Evolutionary conservation across 2,797 vertebrate species (phyloP), one percentile per base, ranked within the genome.

Genomic region (Siniperca scherzeri): DNA sequence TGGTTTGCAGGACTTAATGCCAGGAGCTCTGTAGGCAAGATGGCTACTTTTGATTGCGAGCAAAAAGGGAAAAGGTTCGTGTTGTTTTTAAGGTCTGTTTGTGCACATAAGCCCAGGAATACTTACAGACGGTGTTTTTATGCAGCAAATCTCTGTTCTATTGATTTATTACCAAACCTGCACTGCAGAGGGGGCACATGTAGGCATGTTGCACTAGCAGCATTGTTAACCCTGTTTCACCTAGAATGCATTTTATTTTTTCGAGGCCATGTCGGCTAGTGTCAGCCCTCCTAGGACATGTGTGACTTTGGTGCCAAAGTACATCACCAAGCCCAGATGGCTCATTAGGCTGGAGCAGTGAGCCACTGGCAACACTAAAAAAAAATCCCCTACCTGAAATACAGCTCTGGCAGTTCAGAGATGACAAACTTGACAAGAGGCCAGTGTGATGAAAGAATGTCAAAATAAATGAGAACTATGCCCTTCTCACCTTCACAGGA

Each of bases 281-380:
- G 83, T 82, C 86, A 78, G 22, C 75, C 79, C 81, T 70, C 59
- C 78, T 10, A 82, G 88, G 87, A 83, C 82, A 74, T 38, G 61
- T 82, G 74, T 38, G 69, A 80, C 60, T 78, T 46, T 57, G 67
- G 68, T 81, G 83, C 82, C 82, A 83, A 40, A 76, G 74, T 66
- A 78, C 82, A 80, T 74, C n/a, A 13, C 44, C 56, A 5, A 69
- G 88, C 85, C 83, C 87, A 92, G 82, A 87, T 92, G 89, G 89
- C 86, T 89, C 85, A 89, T 88, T 89, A 92, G 77, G 36, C 69
- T 7, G 69, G 65, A 85, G 85, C 57, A 9, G 76, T 5, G 77
- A 82, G 87, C 81, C 74, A 55, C 76, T 70, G 78, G 86, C 82
- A 40, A 53, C 55, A 14, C 65, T 3, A 38, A 46, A 30, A 59